Base-by-base conservation (phyloP, 1,140 invertebrate genomes). In the Drosophila equinoxialis region DNA sequence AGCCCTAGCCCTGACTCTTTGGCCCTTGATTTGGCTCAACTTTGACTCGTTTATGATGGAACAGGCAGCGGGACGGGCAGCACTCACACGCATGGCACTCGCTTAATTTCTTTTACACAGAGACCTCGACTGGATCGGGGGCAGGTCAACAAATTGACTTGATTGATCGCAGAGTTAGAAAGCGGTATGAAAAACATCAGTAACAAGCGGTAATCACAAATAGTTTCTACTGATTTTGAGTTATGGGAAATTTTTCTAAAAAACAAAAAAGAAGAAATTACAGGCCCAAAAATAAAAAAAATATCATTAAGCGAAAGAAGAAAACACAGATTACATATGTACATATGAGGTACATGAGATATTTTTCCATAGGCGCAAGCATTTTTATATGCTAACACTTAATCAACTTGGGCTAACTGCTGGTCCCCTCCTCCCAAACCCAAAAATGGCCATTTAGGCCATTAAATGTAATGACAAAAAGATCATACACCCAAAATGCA, bases 191-290 rank as follows among this genome's bases (percentile, higher is more conserved):
- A 86, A 79, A 86, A 71, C 77, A 74, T 70, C 81, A 57, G 65
- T 76, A 77, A 65, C 66, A 77, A 86, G 79, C 81, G 81, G 81
- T 85, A 84, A 84, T 84, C 81, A 84, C 74, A 73, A 84, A 84
- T 85, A 84, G 81, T 84, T 84, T 84, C 81, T 81, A 84, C 77
- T 84, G 81, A 85, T 84, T 85, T 85, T 84, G 81, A 81, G 81
- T 84, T 84, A 84, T 84, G 81, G 81, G 74, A 85, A 86, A 30
- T 30, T 30, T 30, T 30, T 30, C 30, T 1, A 20, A 48, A 10
- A 75, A 85, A 85, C 78, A 85, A 69, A 68, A 74, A 62, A 75
- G 80, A 48, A 60, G 59, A 85, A 85, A 85, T 85, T 85, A 85
- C 82, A 55, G 45, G 62, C 59, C 65, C 57, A 77, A 78, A 30